phyloP scores from a whole-genome alignment of 1,140 invertebrate species.

The Pseudomyrmex pallidus region DNA sequence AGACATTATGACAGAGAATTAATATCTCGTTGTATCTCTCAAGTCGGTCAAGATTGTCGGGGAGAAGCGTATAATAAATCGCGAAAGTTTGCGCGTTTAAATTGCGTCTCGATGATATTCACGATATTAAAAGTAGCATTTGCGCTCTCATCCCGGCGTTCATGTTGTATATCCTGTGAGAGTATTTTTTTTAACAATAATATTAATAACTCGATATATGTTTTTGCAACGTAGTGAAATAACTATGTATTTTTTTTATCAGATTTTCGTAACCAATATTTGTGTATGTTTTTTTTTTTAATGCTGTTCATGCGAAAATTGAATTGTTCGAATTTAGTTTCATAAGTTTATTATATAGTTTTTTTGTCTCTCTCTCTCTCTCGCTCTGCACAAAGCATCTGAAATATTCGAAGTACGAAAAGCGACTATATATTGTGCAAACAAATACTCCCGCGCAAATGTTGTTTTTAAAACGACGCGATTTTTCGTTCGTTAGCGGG shows the following conservation, averaged over 20 bases:
- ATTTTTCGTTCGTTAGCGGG: constrained; percentile 48
- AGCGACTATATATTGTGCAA: constrained; percentile 1
- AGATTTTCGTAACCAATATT: too few relatives aligned
- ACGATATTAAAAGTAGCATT: background rate
- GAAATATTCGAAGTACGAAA: background rate
- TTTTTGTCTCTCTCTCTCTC: too few relatives aligned
- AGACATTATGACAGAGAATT: constrained; percentile 15
- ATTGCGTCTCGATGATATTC: background rate
- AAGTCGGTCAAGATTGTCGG: background rate
- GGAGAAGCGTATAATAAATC: constrained; percentile 2
- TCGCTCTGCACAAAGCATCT: background rate
- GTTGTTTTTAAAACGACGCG: constrained; percentile 33
- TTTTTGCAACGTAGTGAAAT: too few relatives aligned
- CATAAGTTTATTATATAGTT: background rate
- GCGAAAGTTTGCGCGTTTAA: background rate
- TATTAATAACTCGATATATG: too few relatives aligned
- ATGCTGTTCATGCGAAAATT: background rate
- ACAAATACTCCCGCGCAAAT: constrained; percentile 4
- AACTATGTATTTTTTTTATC: too few relatives aligned
- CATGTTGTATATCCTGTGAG: too few relatives aligned
- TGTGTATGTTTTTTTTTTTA: background rate
- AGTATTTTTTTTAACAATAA: too few relatives aligned
- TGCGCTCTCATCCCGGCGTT: too few relatives aligned
- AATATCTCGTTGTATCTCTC: constrained; percentile 1
- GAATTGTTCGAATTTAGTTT: constrained; percentile 1